Percentiles rank a stretch among this genome's conserved stretches.
phyloP scores from a whole-genome alignment of 2,113 vertebrate species.

The Ochotona princeps region DNA sequence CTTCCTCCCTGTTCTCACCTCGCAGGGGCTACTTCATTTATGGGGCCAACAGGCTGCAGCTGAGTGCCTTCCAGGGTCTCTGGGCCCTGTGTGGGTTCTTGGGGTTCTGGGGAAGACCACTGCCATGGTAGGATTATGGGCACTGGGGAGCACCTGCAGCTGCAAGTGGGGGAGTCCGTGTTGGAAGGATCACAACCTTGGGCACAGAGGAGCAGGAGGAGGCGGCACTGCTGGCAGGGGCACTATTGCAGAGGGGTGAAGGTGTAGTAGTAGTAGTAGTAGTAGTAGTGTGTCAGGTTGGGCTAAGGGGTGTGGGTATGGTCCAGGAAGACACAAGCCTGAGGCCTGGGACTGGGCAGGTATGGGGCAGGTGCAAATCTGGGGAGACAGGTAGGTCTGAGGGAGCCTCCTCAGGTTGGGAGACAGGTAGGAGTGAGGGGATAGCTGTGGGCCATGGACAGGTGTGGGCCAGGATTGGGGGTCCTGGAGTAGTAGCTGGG shows the following conservation, averaged over 20 bases:
- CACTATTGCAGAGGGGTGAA: neutral
- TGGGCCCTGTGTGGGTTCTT: neutral
- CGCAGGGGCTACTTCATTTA: neutral
- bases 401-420: too few species aligned
- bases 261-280: too few species aligned
- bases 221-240: neutral
- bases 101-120: neutral
- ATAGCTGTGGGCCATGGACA: neutral
- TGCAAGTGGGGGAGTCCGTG: neutral
- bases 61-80: fast-evolving
- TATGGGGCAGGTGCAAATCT: neutral
- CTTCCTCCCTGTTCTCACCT: neutral
- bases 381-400: neutral
- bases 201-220: neutral
- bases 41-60: neutral
- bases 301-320: neutral
- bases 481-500: neutral
- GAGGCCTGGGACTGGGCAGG: neutral
- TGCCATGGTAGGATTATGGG: neutral
- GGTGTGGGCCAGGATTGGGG: neutral
- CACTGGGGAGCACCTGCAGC: neutral
- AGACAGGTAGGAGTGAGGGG: neutral
- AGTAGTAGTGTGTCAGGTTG: neutral
- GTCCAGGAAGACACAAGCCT: neutral
- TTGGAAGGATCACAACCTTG: neutral